Conservation (phyloP, 2,888 invertebrate species). For the Monopis laevigella region DNA sequence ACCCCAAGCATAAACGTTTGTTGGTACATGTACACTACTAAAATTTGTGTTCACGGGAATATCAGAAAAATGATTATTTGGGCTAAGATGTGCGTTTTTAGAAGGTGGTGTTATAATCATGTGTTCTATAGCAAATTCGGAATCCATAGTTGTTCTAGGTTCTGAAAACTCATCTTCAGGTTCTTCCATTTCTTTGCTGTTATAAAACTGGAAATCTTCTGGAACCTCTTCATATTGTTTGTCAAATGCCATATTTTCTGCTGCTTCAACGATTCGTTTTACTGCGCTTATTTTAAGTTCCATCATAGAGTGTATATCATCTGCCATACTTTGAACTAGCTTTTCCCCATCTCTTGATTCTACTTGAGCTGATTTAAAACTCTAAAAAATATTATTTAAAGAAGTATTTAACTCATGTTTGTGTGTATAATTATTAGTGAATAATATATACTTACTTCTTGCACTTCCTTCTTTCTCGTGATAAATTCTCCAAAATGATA, state of each 20-base stretch:
- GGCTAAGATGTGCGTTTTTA: slow-evolving; percentile 71
- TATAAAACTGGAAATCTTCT: slow-evolving; percentile 74
- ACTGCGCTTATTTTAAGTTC: slow-evolving; percentile 89
- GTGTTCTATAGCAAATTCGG: slow-evolving; percentile 56
- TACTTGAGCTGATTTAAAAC: slow-evolving; percentile 81
- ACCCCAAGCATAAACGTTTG: slow-evolving; percentile 93
- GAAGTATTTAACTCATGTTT: background rate
- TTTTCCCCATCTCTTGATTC: slow-evolving; percentile 79
- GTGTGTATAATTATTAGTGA: background rate
- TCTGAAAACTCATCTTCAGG: slow-evolving; percentile 45
- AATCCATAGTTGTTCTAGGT: slow-evolving; percentile 62
- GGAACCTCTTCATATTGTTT: slow-evolving; percentile 60
- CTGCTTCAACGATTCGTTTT: slow-evolving; percentile 87
- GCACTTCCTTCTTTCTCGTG: slow-evolving; percentile 80
- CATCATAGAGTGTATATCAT: slow-evolving; percentile 88
- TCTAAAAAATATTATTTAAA: slow-evolving; percentile 49
- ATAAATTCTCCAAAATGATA: slow-evolving; percentile 84
- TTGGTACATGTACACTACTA: slow-evolving; percentile 94
- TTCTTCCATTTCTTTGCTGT: slow-evolving; percentile 75
- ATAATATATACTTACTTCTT: slow-evolving; percentile 69
- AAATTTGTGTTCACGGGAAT: slow-evolving; percentile 79
- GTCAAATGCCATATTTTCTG: slow-evolving; percentile 80
- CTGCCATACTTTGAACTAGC: slow-evolving; percentile 83
- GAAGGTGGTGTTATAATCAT: slow-evolving; percentile 65
- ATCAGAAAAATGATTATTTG: slow-evolving; percentile 81